Conservation (phyloP, 2,797 vertebrate genomes). For the Buphagus erythrorhynchus region DNA sequence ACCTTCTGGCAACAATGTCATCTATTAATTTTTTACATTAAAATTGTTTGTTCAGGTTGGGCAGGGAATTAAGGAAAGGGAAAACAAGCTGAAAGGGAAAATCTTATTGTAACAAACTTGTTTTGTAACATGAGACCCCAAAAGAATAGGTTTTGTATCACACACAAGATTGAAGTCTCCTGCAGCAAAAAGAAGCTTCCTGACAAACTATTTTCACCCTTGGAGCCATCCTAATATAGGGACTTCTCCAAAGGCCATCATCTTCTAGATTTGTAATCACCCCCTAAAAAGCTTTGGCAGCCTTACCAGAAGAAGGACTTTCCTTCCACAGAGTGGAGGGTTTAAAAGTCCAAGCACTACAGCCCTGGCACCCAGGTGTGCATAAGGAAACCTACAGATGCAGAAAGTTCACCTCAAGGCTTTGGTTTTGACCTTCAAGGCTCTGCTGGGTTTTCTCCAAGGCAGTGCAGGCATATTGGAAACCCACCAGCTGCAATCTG, state of each 20-base stretch:
- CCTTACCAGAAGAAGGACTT: not conserved
- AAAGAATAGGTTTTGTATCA: not conserved
- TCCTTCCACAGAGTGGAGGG: fast-evolving
- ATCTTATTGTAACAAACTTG: not conserved
- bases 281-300: not conserved
- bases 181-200: not conserved
- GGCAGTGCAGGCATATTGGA: fast-evolving
- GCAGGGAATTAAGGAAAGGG: not conserved
- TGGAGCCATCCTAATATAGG: not conserved
- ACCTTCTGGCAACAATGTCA: not conserved
- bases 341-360: not conserved
- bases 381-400: not conserved
- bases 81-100: not conserved
- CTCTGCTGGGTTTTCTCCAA: not conserved
- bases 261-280: not conserved
- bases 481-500: not conserved
- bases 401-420: not conserved
- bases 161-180: not conserved
- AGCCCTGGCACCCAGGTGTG: not conserved
- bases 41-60: not conserved
- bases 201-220: not conserved
- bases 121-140: not conserved
- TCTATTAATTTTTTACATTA: not conserved
- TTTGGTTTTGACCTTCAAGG: not conserved
- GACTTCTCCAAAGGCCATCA: not conserved